Evolutionary conservation across 2,113 vertebrate genomes (phyloP).

Genomic region (Callocephalon fimbriatum): DNA sequence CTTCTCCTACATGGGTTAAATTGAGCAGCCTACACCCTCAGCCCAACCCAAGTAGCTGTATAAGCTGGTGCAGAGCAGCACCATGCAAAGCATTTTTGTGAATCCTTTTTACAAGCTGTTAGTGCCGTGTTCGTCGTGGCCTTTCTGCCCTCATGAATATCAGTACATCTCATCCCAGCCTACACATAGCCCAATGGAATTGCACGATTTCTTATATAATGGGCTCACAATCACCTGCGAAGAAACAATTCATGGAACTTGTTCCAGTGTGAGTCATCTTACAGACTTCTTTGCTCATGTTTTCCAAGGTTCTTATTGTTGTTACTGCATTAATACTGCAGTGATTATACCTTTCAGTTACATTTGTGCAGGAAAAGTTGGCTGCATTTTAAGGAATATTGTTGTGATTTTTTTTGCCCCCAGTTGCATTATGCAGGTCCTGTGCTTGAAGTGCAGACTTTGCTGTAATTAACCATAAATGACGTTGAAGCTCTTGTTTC

Average conservation of each 20-base stretch:
- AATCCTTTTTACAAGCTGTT: not conserved
- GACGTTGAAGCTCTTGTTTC: not conserved
- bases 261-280: not conserved
- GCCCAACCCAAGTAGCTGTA: fast-evolving
- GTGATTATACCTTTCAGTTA: not conserved
- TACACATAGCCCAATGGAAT: not conserved
- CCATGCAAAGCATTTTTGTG: not conserved
- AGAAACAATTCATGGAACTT: not conserved
- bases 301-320: not conserved
- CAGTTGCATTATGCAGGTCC: not conserved
- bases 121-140: not conserved
- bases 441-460: not conserved
- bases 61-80: not conserved
- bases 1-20: not conserved
- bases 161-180: not conserved
- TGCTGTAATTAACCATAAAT: not conserved
- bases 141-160: not conserved
- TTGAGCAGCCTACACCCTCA: not conserved
- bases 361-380: not conserved
- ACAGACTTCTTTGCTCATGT: not conserved
- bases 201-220: not conserved
- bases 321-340: not conserved
- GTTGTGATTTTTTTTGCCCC: not conserved
- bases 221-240: not conserved
- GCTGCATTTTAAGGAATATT: not conserved